Evolutionary conservation across 2,113 vertebrate species (phyloP).

Genomic region (Phalacrocorax carbo): DNA sequence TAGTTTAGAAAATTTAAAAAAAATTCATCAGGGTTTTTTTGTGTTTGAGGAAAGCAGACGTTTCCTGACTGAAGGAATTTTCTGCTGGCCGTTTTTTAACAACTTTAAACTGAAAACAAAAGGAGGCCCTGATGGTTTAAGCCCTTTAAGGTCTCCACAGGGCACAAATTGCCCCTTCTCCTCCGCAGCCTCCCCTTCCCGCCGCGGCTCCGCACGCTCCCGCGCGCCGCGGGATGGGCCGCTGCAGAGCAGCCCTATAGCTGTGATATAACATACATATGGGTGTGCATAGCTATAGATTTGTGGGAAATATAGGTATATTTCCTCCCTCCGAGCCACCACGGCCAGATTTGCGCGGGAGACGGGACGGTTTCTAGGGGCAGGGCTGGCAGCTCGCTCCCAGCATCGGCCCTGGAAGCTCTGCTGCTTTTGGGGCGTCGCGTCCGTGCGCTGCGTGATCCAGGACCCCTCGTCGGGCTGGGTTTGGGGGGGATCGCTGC

Average conservation of each 20-base stretch:
- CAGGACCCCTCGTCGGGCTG: not conserved
- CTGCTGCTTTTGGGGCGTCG: not conserved
- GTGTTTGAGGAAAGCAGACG: not conserved
- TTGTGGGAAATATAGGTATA: fast-evolving
- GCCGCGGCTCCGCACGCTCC: fast-evolving
- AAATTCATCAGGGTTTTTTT: not conserved
- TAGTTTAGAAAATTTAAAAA: not conserved
- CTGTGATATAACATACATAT: fast-evolving
- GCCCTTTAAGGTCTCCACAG: fast-evolving
- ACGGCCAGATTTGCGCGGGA: fast-evolving
- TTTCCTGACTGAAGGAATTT: not conserved
- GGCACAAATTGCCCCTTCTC: not conserved
- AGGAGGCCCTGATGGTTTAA: not conserved
- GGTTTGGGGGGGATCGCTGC: not conserved
- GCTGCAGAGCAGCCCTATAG: not conserved
- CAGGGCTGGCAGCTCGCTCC: not conserved
- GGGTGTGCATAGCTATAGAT: fast-evolving
- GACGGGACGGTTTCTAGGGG: not conserved
- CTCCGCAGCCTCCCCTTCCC: too few species aligned
- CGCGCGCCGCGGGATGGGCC: not conserved
- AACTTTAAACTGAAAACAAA: not conserved
- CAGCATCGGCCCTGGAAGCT: not conserved
- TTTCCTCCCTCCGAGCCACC: fast-evolving
- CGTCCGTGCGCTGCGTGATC: fast-evolving
- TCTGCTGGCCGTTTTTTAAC: not conserved